Conservation (phyloP, 2,113 vertebrate species). For the Mormyrus iriodes region DNA sequence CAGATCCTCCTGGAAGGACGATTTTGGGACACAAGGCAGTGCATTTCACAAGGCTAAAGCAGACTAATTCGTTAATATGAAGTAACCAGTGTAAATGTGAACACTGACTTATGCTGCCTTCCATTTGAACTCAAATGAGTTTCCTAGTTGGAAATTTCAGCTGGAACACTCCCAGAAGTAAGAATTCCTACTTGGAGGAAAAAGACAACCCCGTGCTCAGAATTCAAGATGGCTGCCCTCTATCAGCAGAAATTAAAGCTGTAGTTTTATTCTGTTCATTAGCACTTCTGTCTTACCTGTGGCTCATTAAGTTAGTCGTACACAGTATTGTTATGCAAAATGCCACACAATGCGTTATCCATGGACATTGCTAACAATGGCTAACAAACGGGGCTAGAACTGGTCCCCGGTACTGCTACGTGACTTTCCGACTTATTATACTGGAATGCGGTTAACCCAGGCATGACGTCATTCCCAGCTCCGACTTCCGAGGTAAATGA, state of each 20-base stretch:
- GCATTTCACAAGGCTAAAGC: neutral
- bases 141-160: neutral
- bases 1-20: neutral
- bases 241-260: neutral
- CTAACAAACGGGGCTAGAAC: no score
- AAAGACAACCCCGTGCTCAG: neutral
- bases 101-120: neutral
- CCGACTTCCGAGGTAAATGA: no score
- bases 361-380: neutral
- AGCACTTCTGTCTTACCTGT: neutral
- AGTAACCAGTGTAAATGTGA: neutral
- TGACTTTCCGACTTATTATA: neutral
- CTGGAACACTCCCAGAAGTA: neutral
- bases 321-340: no score
- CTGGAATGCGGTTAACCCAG: no score
- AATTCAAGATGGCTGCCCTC: neutral
- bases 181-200: neutral
- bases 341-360: no score
- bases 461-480: no score
- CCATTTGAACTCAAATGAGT: neutral
- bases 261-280: neutral
- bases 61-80: neutral
- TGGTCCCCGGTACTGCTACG: neutral
- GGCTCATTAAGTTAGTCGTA: neutral
- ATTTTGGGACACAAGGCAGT: neutral